Percentiles rank a stretch among this genome's conserved stretches.
phyloP scores from a whole-genome alignment of 2,797 vertebrate genomes.

The Macrochelys suwanniensis region DNA sequence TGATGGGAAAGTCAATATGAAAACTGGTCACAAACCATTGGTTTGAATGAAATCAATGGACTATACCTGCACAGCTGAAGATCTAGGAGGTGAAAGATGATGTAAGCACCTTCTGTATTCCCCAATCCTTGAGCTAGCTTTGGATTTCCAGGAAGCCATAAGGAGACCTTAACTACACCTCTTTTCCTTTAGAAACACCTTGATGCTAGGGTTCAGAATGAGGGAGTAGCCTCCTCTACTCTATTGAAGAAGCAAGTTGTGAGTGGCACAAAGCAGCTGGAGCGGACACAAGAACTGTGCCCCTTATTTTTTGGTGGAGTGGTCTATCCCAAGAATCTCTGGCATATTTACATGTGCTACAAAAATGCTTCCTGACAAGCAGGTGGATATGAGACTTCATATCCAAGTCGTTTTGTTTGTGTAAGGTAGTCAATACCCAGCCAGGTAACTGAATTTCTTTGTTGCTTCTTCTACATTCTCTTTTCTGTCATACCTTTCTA shows the following conservation, averaged over 20 bases:
- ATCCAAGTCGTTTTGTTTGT: background rate
- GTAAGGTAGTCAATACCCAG: background rate
- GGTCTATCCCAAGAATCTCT: background rate
- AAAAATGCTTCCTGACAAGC: background rate
- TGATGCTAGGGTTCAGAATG: too few species aligned
- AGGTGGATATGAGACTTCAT: background rate
- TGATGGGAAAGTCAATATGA: background rate
- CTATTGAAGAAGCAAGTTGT: too few species aligned
- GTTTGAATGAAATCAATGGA: background rate
- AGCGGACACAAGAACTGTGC: background rate
- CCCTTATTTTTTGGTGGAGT: background rate
- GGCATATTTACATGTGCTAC: background rate
- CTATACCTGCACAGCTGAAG: background rate
- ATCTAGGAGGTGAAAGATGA: background rate
- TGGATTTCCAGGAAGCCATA: background rate
- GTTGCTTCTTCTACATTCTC: background rate
- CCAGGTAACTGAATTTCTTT: background rate
- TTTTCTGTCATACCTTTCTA: background rate
- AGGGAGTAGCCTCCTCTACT: too few species aligned
- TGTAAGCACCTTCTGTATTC: background rate
- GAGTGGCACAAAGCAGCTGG: too few species aligned
- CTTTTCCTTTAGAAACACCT: too few species aligned
- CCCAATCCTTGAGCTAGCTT: background rate
- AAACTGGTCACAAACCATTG: background rate
- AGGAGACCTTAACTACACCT: background rate